These are phyloP conservation scores for Lucinisca nassula DNA, from an alignment of 2,888 invertebrate genomes.

Conservation along the genomic window DNA sequence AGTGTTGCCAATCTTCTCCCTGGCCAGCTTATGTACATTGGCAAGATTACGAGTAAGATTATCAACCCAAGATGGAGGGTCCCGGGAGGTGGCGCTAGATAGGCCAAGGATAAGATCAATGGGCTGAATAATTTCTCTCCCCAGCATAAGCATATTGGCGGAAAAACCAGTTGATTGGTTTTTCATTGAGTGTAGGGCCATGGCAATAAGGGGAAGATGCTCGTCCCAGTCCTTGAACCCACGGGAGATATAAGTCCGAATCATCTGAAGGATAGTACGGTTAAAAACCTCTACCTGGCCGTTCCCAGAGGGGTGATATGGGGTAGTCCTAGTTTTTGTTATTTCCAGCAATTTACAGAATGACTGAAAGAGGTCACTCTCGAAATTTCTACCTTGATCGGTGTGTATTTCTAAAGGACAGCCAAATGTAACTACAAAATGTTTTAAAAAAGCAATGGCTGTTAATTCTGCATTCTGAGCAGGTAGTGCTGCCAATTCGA, in stretches of 20 bases:
- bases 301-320: slow-evolving; percentile 34
- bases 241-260: neutral
- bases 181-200: slow-evolving; percentile 7
- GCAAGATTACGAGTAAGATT: neutral
- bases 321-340: slow-evolving; percentile 36
- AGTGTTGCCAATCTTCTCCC: neutral
- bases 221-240: neutral
- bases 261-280: neutral
- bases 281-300: slow-evolving; percentile 36
- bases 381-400: slow-evolving; percentile 50
- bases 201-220: neutral
- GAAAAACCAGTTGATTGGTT: slow-evolving; percentile 16
- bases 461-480: neutral
- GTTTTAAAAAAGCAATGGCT: slow-evolving; percentile 11
- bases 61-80: neutral
- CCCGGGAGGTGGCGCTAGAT: neutral
- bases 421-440: slow-evolving; percentile 50
- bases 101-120: neutral
- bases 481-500: neutral
- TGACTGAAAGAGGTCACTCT: slow-evolving; percentile 21
- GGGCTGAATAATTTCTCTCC: slow-evolving; percentile 6
- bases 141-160: slow-evolving; percentile 26
- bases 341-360: slow-evolving; percentile 42
- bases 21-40: neutral
- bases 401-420: slow-evolving; percentile 57